Evolutionary conservation across 2,888 invertebrate genomes (phyloP).

Genomic region (Trichopoda pennipes): DNA sequence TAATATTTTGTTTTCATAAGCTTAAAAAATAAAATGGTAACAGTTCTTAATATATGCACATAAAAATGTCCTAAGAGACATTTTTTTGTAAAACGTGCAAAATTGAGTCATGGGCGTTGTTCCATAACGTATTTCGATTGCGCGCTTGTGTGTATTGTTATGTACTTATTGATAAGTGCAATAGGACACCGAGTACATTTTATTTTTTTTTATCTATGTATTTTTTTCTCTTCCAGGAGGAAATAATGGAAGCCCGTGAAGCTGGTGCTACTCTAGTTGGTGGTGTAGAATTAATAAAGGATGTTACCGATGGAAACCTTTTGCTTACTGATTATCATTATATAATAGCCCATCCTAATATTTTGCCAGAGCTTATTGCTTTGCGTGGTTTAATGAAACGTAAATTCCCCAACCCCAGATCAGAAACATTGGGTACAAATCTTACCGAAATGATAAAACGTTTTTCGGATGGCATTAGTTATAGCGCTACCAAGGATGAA

Average conservation of each 20-base stretch:
- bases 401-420: constrained; percentile 86
- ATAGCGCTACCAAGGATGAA: constrained; percentile 85
- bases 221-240: constrained; percentile 72
- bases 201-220: not conserved
- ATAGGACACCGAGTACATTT: no score
- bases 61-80: no score
- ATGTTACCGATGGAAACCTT: constrained; percentile 88
- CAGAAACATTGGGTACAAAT: constrained; percentile 86
- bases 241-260: constrained; percentile 82
- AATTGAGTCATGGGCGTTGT: no score
- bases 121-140: no score
- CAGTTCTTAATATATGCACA: no score
- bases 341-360: constrained; percentile 89
- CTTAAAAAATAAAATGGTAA: no score
- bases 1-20: no score
- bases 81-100: no score
- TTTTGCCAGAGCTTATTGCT: constrained; percentile 88
- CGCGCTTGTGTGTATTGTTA: no score
- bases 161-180: no score
- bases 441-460: constrained; percentile 84
- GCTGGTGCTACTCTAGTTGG: constrained; percentile 89
- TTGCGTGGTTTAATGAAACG: constrained; percentile 89
- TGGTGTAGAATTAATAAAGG: constrained; percentile 87
- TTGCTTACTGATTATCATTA: constrained; percentile 87
- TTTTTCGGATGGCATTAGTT: constrained; percentile 87